Base-by-base conservation (phyloP, 2,888 invertebrate genomes). In the Metopia argyrocephala region DNA sequence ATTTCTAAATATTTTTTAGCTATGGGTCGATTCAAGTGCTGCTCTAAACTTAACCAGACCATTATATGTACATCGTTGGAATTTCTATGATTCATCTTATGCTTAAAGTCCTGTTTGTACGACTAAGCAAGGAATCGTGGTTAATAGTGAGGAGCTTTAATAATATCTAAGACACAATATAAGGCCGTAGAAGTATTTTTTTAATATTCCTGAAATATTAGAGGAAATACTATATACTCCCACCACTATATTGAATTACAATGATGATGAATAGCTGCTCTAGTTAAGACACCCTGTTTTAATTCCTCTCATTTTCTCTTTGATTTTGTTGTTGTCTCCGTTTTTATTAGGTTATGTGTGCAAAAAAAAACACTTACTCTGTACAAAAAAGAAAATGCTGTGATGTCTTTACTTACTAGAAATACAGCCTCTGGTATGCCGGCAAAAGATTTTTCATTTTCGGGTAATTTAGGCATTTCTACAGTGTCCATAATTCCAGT, bases 361-460 rank as follows among this genome's bases (percentile, higher is more conserved):
- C 38, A 69, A 48, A 38, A 48, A 57, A 38, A 15, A n/a, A n/a
- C n/a, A n/a, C 62, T 68, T 54, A n/a, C 21, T 54, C 38, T 62
- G 82, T 23, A 38, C 46, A 46, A 27, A 69, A 48, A 25, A 48
- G 62, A n/a, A 15, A 38, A 1, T 38, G 15, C 57, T 68, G 46
- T n/a, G 7, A 61, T 21, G 9, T 23, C 28, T 57, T 59, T 84
- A 93, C 93, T 93, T 93, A 96, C 97, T 86, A 97, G 94, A 93
- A 97, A 97, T 85, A 94, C 93, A 50, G 96, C 96, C 91, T 96
- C 95, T 56, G 97, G 97, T 87, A 97, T 96, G 84, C 96, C 96
- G 68, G 95, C 95, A 90, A 94, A 96, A 0, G 95, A 89, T 84
- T 91, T 90, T 83, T 91, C 90, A 84, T 90, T 90, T 85, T 89